Conservation (phyloP, 2,797 vertebrate genomes). For the Esox lucius region DNA sequence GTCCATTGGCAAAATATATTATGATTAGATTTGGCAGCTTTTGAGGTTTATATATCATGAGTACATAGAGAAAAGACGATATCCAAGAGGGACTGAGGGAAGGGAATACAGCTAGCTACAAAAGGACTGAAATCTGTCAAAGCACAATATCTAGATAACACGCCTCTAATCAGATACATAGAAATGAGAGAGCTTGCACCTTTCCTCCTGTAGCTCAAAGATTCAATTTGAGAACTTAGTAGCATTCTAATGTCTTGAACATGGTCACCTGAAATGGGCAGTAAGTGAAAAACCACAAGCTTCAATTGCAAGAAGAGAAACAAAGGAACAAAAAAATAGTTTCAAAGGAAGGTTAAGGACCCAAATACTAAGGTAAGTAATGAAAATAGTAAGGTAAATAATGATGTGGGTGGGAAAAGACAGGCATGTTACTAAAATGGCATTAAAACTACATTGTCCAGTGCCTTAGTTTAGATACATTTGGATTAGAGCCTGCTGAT, state of each 20-base stretch:
- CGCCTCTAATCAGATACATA: conserved; percentile 45
- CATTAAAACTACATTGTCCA: conserved; percentile 17
- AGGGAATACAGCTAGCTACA: conserved; percentile 26
- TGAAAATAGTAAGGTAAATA: conserved; percentile 29
- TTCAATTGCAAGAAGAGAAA: conserved; percentile 44
- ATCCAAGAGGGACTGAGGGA: conserved; percentile 23
- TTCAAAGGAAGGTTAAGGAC: conserved; percentile 33
- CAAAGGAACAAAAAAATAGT: conserved; percentile 11
- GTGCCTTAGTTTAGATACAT: background rate
- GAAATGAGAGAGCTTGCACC: conserved; percentile 68
- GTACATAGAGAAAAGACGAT: conserved; percentile 19
- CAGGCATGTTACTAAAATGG: conserved; percentile 18
- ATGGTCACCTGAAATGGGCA: conserved; percentile 69
- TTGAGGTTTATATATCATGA: background rate
- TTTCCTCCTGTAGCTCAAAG: conserved; percentile 66
- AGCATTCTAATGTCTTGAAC: conserved; percentile 66
- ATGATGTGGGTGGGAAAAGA: conserved; percentile 38
- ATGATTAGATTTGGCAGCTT: too few species aligned
- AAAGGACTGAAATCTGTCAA: conserved; percentile 24
- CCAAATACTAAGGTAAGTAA: conserved; percentile 23
- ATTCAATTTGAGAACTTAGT: conserved; percentile 63
- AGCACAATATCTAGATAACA: conserved; percentile 38
- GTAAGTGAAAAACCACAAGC: conserved; percentile 58
- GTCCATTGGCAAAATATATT: too few species aligned
- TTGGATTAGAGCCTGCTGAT: conserved; percentile 31